Evolutionary conservation across 2,888 invertebrate species (phyloP).

Genomic region (Lissonota sp.): DNA sequence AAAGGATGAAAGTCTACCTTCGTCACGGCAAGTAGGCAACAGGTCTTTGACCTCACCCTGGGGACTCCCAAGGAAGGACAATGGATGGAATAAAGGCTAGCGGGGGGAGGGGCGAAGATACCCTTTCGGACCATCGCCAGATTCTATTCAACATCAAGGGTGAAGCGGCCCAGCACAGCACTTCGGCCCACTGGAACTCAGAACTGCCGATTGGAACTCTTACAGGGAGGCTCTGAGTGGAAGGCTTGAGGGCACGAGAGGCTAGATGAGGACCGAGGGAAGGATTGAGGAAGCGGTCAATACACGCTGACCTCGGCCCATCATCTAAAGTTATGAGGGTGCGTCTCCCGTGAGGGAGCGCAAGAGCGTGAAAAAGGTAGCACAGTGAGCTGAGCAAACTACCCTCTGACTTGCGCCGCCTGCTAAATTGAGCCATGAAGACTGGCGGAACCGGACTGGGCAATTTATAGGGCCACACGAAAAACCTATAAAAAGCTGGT

Average conservation of each 20-base stretch:
- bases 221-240: constrained; percentile 24
- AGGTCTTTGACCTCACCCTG: constrained; percentile 34
- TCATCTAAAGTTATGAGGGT: constrained; percentile 44
- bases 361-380: constrained; percentile 1
- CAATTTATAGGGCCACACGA: neutral
- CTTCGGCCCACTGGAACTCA: too few relatives aligned
- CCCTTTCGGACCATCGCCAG: too few relatives aligned
- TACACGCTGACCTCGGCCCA: neutral
- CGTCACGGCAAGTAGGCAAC: constrained; percentile 34
- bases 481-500: constrained; percentile 24
- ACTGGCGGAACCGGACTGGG: constrained; percentile 19
- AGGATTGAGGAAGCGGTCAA: neutral
- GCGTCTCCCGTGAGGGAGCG: constrained; percentile 26
- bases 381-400: constrained; percentile 51
- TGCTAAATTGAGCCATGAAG: constrained; percentile 40
- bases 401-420: neutral
- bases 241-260: constrained; percentile 35
- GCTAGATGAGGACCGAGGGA: constrained; percentile 22
- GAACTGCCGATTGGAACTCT: too few relatives aligned
- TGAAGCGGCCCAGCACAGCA: too few relatives aligned
- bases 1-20: too few relatives aligned
- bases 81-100: constrained; percentile 10
- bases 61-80: neutral
- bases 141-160: too few relatives aligned
- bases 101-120: constrained; percentile 45